Evolutionary conservation across 2,888 invertebrate species (phyloP).

Genomic region (Malthinus flaveolus): DNA sequence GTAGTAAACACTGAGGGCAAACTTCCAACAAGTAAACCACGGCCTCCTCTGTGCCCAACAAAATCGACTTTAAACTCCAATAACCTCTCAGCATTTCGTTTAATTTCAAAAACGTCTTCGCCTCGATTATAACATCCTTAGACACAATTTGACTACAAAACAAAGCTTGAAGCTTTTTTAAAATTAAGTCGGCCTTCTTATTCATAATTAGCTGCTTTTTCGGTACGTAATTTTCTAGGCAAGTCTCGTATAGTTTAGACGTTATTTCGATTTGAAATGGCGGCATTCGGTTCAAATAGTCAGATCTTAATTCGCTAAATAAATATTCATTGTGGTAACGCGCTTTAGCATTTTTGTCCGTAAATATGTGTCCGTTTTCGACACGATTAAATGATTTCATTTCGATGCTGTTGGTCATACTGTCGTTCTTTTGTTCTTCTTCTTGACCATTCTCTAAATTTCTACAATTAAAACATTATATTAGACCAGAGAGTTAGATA

Average conservation of each 20-base stretch:
- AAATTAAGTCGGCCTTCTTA: conserved; percentile 45
- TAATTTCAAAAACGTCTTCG: conserved; percentile 63
- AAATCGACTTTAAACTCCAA: conserved; percentile 57
- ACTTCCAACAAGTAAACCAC: conserved; percentile 61
- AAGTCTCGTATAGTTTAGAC: conserved; percentile 45
- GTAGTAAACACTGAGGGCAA: conserved; percentile 64
- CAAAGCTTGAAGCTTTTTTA: conserved; percentile 59
- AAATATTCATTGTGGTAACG: conserved; percentile 46
- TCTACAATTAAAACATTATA: too few species aligned
- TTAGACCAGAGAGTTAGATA: too few species aligned
- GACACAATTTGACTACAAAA: conserved; percentile 61
- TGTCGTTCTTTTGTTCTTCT: conserved; percentile 1
- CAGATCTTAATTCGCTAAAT: conserved; percentile 54
- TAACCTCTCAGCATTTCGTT: conserved; percentile 60
- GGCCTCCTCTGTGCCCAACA: conserved; percentile 58
- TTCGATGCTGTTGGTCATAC: background rate
- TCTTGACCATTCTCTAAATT: background rate
- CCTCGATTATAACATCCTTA: conserved; percentile 61
- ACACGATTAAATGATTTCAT: conserved; percentile 2
- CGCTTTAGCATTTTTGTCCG: background rate
- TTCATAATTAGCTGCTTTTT: conserved; percentile 20
- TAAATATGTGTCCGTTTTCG: background rate
- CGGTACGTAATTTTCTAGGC: conserved; percentile 18
- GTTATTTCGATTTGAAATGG: conserved; percentile 54
- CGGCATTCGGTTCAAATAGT: conserved; percentile 58